These are phyloP conservation scores for Solen grandis DNA, from an alignment of 1,140 invertebrate genomes.

Conservation along the genomic window DNA sequence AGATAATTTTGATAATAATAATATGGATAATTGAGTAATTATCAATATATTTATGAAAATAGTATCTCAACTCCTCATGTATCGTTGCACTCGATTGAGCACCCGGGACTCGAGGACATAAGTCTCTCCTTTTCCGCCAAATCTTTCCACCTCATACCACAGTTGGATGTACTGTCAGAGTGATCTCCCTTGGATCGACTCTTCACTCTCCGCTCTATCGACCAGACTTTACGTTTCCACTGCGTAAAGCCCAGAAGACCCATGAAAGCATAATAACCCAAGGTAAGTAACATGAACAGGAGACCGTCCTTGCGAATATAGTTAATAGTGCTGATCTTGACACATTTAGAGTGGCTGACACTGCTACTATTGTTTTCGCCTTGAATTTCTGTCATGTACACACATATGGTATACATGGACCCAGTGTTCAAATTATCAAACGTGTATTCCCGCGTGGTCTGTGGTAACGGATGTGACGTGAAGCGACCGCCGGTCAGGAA, in stretches of 20 bases:
- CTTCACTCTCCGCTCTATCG: background rate
- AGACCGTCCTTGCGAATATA: conserved; percentile 30
- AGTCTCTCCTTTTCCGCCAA: conserved; percentile 20
- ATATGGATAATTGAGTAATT: too few relatives aligned
- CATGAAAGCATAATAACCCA: conserved; percentile 40
- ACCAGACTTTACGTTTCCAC: conserved; percentile 24
- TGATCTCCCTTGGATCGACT: background rate
- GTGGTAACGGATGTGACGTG: conserved; percentile 5
- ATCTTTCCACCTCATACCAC: conserved; percentile 27
- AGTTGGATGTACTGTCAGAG: background rate
- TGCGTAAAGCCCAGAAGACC: conserved; percentile 29
- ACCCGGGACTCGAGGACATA: conserved; percentile 12
- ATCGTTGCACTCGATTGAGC: conserved; percentile 20
- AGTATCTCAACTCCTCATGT: too few relatives aligned
- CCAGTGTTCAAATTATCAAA: conserved; percentile 10
- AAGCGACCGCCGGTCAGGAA: conserved; percentile 18
- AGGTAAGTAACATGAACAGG: conserved; percentile 8
- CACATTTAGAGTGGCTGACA: conserved; percentile 24
- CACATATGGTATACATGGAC: conserved; percentile 24
- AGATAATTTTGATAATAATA: too few relatives aligned
- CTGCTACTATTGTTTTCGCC: background rate
- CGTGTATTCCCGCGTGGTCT: conserved; percentile 18
- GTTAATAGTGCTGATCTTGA: conserved; percentile 28
- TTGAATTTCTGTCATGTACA: conserved; percentile 24
- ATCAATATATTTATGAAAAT: too few relatives aligned